Conservation (phyloP, 2,113 vertebrate species). For the Gobiocypris rarus region DNA sequence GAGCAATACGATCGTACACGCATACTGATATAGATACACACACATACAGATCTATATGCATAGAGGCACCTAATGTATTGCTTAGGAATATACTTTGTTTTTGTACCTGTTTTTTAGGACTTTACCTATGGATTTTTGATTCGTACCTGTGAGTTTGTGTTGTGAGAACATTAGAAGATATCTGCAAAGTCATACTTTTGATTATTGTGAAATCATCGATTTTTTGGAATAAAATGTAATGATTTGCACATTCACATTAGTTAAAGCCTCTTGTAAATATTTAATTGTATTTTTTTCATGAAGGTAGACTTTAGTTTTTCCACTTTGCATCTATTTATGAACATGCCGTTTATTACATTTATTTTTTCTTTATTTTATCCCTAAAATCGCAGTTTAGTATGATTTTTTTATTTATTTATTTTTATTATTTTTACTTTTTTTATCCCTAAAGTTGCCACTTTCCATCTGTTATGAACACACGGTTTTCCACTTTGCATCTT, state of each 20-base stretch:
- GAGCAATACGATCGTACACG: slow-evolving; percentile 17
- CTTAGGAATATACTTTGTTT: neutral
- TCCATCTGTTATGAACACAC: no score
- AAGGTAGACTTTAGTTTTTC: no score
- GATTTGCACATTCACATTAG: neutral
- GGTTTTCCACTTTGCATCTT: neutral
- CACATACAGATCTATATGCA: neutral
- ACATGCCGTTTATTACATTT: no score
- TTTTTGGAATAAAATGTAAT: neutral
- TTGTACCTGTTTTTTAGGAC: neutral
- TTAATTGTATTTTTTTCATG: no score
- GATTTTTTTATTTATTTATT: no score
- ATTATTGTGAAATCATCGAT: no score
- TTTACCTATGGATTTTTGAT: neutral
- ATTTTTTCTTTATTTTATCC: no score
- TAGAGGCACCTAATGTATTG: neutral
- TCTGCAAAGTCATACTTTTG: no score
- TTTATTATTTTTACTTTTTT: neutral
- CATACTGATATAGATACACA: slow-evolving; percentile 29
- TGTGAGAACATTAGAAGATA: no score
- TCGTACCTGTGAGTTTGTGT: no score
- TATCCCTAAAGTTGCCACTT: neutral
- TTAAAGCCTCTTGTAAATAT: neutral
- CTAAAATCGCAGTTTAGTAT: no score
- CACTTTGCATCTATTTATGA: no score